A percentile compares a stretch with the other conserved stretches of the same genome.
These are phyloP conservation scores for Phainopepla nitens DNA, from an alignment of 2,113 vertebrate genomes.

Conservation along the genomic window DNA sequence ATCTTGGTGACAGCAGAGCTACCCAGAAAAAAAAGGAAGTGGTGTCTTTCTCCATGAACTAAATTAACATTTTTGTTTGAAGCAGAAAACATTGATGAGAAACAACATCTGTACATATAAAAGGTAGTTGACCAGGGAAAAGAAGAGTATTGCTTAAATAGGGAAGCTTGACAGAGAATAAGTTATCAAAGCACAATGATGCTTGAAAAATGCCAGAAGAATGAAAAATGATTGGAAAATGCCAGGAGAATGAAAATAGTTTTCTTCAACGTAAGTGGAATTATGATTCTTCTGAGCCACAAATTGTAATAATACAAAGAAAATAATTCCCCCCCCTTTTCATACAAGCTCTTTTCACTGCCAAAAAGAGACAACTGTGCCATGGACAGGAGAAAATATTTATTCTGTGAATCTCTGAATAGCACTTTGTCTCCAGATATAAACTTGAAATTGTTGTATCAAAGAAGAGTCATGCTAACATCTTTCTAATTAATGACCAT, in stretches of 20 bases:
- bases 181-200: neutral
- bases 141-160: neutral
- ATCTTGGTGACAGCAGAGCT: neutral
- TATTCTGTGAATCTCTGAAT: neutral
- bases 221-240: neutral
- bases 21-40: neutral
- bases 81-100: neutral
- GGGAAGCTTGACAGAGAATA: neutral
- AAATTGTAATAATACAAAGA: neutral
- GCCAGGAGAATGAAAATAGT: neutral
- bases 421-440: neutral
- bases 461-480: neutral
- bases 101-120: constrained; percentile 2
- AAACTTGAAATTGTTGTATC: neutral
- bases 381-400: neutral
- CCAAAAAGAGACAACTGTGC: neutral
- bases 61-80: neutral
- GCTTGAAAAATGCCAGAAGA: neutral
- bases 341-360: neutral
- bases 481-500: neutral
- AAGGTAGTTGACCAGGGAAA: neutral
- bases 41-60: neutral
- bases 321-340: neutral
- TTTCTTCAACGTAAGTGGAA: neutral
- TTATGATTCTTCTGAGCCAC: neutral